phyloP scores from a whole-genome alignment of 2,113 vertebrate species.

The Nycticryphes semicollaris region DNA sequence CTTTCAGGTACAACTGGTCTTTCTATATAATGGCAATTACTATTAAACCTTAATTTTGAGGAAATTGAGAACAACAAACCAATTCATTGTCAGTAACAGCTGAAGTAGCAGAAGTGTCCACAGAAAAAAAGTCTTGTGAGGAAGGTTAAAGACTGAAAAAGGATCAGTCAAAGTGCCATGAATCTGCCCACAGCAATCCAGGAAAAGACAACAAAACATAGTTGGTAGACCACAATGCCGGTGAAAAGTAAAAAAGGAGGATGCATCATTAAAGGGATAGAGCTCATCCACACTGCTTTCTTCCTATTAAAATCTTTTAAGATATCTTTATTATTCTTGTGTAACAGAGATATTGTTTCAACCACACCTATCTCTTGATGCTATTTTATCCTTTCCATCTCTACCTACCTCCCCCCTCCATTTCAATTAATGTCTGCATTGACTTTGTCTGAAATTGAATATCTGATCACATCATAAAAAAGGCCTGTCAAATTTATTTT shows the following conservation, averaged over 20 bases:
- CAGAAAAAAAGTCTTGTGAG: background rate
- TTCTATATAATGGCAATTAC: background rate
- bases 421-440: background rate
- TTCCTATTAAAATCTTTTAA: background rate
- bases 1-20: background rate
- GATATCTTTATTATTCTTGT: background rate
- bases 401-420: rapidly evolving
- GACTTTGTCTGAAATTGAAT: background rate
- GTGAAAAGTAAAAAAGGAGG: background rate
- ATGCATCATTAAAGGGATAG: background rate
- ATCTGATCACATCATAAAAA: background rate
- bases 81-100: background rate
- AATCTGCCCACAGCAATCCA: background rate
- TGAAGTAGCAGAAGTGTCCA: background rate
- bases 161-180: background rate
- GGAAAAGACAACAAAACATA: background rate
- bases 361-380: background rate
- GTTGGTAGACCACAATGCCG: background rate
- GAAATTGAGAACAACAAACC: background rate
- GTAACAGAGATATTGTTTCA: background rate
- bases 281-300: background rate
- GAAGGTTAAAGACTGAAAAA: background rate
- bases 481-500: background rate
- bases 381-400: background rate
- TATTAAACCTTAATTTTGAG: background rate